phyloP scores from a whole-genome alignment of 2,888 invertebrate species.

The Choreutis nemorana region DNA sequence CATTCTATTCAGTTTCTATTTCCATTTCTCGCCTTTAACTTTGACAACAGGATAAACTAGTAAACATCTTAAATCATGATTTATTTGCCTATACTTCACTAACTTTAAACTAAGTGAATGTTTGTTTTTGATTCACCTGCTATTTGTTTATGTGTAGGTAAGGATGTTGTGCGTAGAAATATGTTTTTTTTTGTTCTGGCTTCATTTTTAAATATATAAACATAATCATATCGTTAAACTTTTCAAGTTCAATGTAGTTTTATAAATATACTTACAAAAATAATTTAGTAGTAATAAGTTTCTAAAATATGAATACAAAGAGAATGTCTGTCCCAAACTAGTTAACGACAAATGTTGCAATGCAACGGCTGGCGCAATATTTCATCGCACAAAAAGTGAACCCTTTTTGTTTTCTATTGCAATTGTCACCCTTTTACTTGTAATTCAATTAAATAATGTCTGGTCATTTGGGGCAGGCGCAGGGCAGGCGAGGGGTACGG shows the following conservation, averaged over 20 bases:
- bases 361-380: constrained; percentile 61
- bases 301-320: neutral
- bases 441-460: constrained; percentile 67
- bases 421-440: constrained; percentile 64
- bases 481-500: constrained; percentile 8
- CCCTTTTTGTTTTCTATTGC: constrained; percentile 62
- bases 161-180: no score
- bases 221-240: no score
- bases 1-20: constrained; percentile 31
- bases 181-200: no score
- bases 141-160: no score
- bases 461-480: constrained; percentile 59
- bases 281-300: neutral
- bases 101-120: constrained; percentile 15
- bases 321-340: neutral
- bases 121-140: constrained; percentile 14
- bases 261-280: no score
- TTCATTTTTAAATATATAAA: no score
- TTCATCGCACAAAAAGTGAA: constrained; percentile 56
- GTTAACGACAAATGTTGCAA: constrained; percentile 47
- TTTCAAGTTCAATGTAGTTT: no score
- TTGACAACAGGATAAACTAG: constrained; percentile 49
- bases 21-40: constrained; percentile 37
- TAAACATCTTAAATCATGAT: constrained; percentile 49
- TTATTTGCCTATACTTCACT: no score